Conservation (phyloP, 2,888 invertebrate species). For the Epinotia bilunana region DNA sequence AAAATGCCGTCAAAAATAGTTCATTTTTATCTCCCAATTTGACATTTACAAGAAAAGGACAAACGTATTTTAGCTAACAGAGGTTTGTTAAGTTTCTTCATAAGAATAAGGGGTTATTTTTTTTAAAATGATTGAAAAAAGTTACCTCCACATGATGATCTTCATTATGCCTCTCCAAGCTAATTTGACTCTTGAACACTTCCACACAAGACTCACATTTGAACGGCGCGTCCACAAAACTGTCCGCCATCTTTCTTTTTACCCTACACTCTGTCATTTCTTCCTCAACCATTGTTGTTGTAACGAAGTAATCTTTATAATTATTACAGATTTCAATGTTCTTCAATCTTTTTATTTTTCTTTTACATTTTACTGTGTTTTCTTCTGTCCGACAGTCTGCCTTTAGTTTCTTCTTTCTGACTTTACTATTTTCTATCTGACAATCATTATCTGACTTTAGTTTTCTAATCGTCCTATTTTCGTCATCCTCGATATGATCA, state of each 20-base stretch:
- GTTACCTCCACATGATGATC: constrained; percentile 59
- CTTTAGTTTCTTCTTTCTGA: constrained; percentile 20
- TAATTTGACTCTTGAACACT: constrained; percentile 52
- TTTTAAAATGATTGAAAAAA: not conserved
- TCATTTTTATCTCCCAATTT: too few relatives aligned
- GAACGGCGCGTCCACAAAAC: constrained; percentile 50
- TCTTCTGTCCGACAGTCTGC: not conserved
- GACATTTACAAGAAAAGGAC: too few relatives aligned
- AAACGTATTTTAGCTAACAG: too few relatives aligned
- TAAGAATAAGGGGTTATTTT: not conserved
- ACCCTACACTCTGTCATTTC: constrained; percentile 54
- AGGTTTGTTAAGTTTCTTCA: too few relatives aligned
- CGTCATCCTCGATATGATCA: constrained; percentile 25
- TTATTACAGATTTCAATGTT: constrained; percentile 36
- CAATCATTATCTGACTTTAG: not conserved
- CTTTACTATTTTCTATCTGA: constrained; percentile 12
- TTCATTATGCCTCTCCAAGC: constrained; percentile 56
- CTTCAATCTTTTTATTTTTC: constrained; percentile 41
- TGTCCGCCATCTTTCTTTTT: constrained; percentile 46
- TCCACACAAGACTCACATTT: constrained; percentile 65
- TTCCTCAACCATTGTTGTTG: constrained; percentile 49
- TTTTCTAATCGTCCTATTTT: constrained; percentile 30
- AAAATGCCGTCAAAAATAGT: too few relatives aligned
- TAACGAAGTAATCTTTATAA: constrained; percentile 51
- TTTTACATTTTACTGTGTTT: constrained; percentile 41